A percentile compares a stretch with the other conserved stretches of the same genome.
Evolutionary conservation across 2,797 vertebrate genomes (phyloP).

Genomic region (Sebastes cheni): DNA sequence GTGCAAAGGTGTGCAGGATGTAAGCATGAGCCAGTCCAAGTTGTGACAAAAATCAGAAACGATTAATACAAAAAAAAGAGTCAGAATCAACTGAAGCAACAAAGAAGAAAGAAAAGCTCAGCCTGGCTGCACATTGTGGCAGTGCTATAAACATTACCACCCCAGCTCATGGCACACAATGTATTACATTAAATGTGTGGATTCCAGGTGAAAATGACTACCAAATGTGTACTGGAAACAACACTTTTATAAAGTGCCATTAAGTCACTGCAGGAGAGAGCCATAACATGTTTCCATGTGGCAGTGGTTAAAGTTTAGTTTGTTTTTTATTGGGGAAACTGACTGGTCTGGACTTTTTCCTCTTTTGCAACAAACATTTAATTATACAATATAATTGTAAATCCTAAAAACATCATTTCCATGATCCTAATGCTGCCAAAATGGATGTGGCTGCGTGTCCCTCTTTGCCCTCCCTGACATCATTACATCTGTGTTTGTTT

Average conservation of each 20-base stretch:
- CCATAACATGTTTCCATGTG: conserved; percentile 24
- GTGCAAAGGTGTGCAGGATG: not conserved
- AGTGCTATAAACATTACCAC: not conserved
- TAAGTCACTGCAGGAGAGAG: conserved; percentile 11
- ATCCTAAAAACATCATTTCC: not conserved
- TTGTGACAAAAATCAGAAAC: not conserved
- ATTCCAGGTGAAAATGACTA: conserved; percentile 9
- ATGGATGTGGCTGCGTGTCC: not conserved
- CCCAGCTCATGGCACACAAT: not conserved
- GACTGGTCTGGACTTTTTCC: conserved; percentile 3
- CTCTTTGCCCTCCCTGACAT: not conserved
- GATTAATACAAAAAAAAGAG: too few species aligned
- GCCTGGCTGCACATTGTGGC: not conserved
- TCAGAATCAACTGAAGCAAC: not conserved
- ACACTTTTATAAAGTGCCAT: not conserved
- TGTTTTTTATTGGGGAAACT: conserved; percentile 23
- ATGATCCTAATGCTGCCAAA: not conserved
- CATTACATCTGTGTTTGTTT: conserved; percentile 3
- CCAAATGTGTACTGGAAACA: conserved; percentile 11
- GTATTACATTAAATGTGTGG: not conserved
- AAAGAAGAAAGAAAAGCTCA: not conserved
- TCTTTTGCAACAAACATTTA: conserved; percentile 3
- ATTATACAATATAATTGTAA: not conserved
- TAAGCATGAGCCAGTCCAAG: not conserved
- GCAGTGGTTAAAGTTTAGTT: not conserved